These are phyloP conservation scores for Pangasianodon hypophthalmus DNA, from an alignment of 2,113 vertebrate genomes.

Conservation along the genomic window DNA sequence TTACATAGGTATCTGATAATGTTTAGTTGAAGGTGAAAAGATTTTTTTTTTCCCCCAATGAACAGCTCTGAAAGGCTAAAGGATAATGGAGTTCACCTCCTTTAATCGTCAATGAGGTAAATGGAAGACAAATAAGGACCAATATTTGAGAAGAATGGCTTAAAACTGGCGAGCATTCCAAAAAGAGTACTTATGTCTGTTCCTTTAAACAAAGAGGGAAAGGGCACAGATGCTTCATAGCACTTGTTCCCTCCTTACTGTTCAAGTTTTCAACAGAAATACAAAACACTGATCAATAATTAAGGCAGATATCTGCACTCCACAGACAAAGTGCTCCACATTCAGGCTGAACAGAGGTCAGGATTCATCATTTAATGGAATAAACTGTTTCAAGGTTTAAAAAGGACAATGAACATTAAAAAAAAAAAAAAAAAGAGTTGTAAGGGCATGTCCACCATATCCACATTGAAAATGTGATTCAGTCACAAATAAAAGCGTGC, in stretches of 20 bases:
- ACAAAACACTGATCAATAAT: constrained; percentile 34
- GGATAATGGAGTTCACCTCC: constrained; percentile 1
- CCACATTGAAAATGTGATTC: background rate
- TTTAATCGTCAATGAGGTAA: constrained; percentile 22
- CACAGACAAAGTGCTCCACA: constrained; percentile 2
- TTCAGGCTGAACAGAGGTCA: constrained; percentile 12
- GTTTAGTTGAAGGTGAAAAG: background rate
- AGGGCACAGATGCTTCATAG: background rate
- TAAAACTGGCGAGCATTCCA: background rate
- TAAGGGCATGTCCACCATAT: background rate
- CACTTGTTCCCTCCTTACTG: constrained; percentile 6
- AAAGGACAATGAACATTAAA: background rate
- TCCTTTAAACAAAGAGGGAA: background rate
- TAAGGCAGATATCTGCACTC: background rate
- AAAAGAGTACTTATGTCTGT: background rate
- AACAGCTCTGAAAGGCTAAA: background rate
- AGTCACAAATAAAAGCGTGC: background rate
- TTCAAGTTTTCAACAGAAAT: constrained; percentile 19
- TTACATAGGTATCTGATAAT: background rate
- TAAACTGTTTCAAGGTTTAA: background rate
- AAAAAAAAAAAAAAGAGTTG: background rate
- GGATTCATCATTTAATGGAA: background rate
- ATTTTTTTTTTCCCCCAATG: background rate
- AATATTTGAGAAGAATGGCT: constrained; percentile 9
- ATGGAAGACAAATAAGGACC: constrained; percentile 8